phyloP scores from a whole-genome alignment of 1,140 invertebrate genomes.

The Orchesella cincta region DNA sequence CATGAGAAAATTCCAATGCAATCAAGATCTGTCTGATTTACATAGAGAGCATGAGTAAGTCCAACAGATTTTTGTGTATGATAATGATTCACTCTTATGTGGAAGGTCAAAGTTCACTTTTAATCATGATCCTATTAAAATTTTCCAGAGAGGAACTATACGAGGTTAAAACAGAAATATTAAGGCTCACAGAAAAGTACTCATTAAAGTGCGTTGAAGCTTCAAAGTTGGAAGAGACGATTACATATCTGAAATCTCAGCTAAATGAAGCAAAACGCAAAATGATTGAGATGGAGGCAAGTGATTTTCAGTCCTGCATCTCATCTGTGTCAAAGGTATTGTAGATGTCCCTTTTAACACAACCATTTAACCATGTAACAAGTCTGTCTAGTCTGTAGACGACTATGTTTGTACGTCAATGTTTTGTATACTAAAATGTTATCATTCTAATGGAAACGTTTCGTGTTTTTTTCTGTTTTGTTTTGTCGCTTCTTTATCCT shows the following conservation, averaged over 20 bases:
- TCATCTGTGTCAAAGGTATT: constrained; percentile 12
- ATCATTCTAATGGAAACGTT: neutral
- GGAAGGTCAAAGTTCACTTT: neutral
- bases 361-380: neutral
- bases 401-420: too few species aligned
- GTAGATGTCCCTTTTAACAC: too few species aligned
- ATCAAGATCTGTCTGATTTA: constrained; percentile 61
- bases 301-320: constrained; percentile 35
- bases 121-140: constrained; percentile 20
- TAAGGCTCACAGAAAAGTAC: constrained; percentile 85
- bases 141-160: constrained; percentile 74
- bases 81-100: neutral
- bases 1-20: constrained; percentile 67
- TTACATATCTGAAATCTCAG: constrained; percentile 38
- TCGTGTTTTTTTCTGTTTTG: constrained; percentile 11
- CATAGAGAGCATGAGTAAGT: constrained; percentile 65
- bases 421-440: too few species aligned
- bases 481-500: constrained; percentile 2
- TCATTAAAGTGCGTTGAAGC: constrained; percentile 78
- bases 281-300: constrained; percentile 44
- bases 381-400: too few species aligned
- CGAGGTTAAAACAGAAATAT: constrained; percentile 79
- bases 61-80: neutral
- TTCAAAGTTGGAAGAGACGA: constrained; percentile 42
- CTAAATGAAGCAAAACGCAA: constrained; percentile 44